These are phyloP conservation scores for Anastrepha ludens DNA, from an alignment of 1,140 invertebrate species.

Conservation along the genomic window DNA sequence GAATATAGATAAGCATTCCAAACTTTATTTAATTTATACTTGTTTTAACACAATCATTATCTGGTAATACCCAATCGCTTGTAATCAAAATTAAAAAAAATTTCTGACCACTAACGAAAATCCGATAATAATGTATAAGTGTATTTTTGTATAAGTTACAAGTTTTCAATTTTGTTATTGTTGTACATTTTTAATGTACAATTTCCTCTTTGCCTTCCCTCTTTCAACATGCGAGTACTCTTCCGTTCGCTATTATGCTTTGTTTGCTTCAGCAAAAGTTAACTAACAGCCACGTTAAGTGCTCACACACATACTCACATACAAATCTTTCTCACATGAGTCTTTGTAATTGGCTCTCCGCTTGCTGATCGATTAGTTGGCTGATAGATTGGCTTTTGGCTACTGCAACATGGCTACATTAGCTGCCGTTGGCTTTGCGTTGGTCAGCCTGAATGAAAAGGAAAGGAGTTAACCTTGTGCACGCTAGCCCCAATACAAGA, in stretches of 20 bases:
- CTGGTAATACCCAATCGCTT: too few species aligned
- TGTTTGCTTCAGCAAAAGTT: neutral
- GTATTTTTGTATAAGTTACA: too few species aligned
- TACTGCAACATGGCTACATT: neutral
- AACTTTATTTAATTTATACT: too few species aligned
- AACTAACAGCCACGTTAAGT: neutral
- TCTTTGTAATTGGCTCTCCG: slow-evolving; percentile 8
- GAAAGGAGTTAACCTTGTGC: slow-evolving; percentile 72
- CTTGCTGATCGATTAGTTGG: neutral
- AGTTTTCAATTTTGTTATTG: neutral
- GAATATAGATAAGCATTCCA: too few species aligned
- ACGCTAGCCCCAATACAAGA: slow-evolving; percentile 28
- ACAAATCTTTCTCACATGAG: neutral
- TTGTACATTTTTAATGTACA: neutral
- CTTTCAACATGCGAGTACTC: neutral
- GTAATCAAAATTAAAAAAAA: too few species aligned
- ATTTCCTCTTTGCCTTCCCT: neutral
- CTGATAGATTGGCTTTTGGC: slow-evolving; percentile 41
- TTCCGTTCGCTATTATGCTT: neutral
- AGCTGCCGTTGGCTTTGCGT: neutral
- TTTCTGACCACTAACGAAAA: too few species aligned
- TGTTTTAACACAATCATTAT: too few species aligned
- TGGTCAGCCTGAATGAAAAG: slow-evolving; percentile 58
- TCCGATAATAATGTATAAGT: too few species aligned
- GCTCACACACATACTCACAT: neutral